Conservation (phyloP, 2,113 vertebrate species). For the Ctenodactylus gundi region DNA sequence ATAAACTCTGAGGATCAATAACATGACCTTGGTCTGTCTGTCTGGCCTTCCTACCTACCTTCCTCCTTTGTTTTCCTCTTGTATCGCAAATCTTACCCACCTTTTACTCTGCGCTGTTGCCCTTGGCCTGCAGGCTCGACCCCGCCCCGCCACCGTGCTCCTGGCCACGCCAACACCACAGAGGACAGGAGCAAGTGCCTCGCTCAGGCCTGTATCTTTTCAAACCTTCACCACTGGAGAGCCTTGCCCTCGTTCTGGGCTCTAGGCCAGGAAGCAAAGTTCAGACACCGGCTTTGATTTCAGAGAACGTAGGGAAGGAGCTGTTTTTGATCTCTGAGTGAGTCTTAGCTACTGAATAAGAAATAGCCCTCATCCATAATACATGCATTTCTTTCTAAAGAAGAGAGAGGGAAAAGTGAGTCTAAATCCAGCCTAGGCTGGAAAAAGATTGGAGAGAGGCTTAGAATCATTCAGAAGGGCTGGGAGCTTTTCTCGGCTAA, state of each 20-base stretch:
- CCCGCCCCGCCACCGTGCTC: too few species aligned
- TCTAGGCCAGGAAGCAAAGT: neutral
- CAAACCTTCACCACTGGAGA: neutral
- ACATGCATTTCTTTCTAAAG: conserved; percentile 47
- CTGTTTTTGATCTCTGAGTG: conserved; percentile 38
- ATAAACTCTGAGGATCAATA: too few species aligned
- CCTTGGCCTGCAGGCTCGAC: too few species aligned
- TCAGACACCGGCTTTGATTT: neutral
- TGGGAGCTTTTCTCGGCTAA: neutral
- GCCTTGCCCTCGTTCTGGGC: neutral
- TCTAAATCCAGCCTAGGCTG: conserved; percentile 65
- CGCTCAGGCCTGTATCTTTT: too few species aligned
- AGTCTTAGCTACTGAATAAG: conserved; percentile 45
- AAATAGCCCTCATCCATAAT: conserved; percentile 71
- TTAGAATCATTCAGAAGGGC: neutral
- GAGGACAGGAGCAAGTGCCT: too few species aligned
- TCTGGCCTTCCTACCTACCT: too few species aligned
- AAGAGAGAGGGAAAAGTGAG: neutral
- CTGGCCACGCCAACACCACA: too few species aligned
- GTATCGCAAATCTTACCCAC: too few species aligned
- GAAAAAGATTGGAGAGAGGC: conserved; percentile 40
- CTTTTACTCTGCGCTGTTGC: too few species aligned
- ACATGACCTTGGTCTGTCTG: too few species aligned
- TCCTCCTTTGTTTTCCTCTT: too few species aligned
- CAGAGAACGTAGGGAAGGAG: neutral